phyloP scores from a whole-genome alignment of 2,888 invertebrate species.

The Eurytoma adleriae region DNA sequence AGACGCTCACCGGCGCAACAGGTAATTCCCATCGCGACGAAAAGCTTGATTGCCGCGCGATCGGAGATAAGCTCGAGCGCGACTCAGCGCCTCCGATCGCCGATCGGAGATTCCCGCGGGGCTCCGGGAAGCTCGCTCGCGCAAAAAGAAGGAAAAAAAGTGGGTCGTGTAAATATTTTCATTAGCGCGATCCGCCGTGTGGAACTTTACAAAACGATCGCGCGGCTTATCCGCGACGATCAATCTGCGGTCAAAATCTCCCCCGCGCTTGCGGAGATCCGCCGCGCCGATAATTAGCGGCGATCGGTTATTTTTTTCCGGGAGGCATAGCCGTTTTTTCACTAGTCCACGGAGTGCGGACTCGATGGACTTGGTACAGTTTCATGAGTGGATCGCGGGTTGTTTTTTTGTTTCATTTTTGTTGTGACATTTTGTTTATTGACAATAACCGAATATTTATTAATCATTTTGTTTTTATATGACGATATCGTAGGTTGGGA shows the following conservation, averaged over 20 bases:
- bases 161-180: conserved; percentile 33
- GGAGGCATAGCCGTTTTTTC: neutral
- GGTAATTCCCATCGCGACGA: neutral
- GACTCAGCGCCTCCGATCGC: conserved; percentile 4
- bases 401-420: neutral
- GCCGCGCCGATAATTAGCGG: conserved; percentile 5
- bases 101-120: neutral
- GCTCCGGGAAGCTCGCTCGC: neutral
- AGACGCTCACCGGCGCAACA: neutral
- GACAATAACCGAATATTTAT: too few relatives aligned
- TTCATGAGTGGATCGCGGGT: neutral
- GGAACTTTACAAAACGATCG: conserved; percentile 33
- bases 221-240: neutral
- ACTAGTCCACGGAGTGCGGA: neutral
- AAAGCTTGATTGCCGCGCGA: neutral
- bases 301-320: conserved; percentile 13
- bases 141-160: conserved; percentile 3
- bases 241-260: neutral
- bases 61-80: neutral
- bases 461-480: too few relatives aligned
- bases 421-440: neutral
- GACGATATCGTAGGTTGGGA: too few relatives aligned
- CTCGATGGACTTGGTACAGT: conserved; percentile 5
- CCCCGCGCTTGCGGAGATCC: neutral
- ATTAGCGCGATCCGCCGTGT: conserved; percentile 1